Conservation (phyloP, 2,888 invertebrate species). For the Panopea generosa region DNA sequence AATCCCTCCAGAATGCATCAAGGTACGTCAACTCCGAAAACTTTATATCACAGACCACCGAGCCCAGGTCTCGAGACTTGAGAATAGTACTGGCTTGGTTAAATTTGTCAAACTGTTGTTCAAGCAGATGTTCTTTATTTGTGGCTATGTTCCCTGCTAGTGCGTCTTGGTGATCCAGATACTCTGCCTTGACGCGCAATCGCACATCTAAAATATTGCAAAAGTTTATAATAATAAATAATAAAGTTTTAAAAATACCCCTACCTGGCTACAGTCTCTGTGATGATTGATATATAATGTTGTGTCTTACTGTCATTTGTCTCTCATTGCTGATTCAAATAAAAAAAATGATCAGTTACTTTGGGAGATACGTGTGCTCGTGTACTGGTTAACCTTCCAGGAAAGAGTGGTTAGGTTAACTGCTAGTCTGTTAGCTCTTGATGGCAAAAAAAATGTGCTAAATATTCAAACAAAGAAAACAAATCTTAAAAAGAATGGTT, state of each 20-base stretch:
- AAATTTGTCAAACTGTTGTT: constrained; percentile 81
- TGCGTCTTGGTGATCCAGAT: constrained; percentile 77
- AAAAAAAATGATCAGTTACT: no score
- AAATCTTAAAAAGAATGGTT: no score
- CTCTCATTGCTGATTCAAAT: no score
- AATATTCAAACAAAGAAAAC: no score
- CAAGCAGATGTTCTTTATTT: constrained; percentile 77
- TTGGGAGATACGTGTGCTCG: no score
- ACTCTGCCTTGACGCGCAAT: constrained; percentile 81
- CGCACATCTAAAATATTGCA: constrained; percentile 75
- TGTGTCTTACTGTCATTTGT: no score
- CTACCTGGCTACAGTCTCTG: no score
- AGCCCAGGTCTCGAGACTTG: constrained; percentile 82
- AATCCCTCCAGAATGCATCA: constrained; percentile 85
- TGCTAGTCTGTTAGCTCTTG: no score
- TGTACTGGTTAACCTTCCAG: no score
- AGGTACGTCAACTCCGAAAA: constrained; percentile 83
- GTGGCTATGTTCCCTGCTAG: constrained; percentile 78
- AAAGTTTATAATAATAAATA: constrained; percentile 4
- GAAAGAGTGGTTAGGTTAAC: no score
- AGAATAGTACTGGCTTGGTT: constrained; percentile 81
- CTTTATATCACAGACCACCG: constrained; percentile 83
- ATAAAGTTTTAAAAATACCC: neutral
- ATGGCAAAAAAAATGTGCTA: no score
- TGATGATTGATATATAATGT: no score